Base-by-base conservation (phyloP, 2,888 invertebrate species). In the Cheilosia vernalis region DNA sequence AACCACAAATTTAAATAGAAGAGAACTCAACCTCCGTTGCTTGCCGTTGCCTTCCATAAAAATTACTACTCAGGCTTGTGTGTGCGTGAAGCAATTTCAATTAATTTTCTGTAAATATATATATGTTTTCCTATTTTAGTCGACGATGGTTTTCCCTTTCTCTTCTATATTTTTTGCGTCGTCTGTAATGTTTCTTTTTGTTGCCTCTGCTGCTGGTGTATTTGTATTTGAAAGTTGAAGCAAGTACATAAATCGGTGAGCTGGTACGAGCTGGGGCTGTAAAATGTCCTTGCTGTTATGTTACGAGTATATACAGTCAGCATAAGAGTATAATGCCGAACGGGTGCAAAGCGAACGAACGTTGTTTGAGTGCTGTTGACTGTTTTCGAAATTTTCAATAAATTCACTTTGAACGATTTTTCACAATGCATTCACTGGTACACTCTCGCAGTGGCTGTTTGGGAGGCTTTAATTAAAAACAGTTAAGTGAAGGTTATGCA, bases 11-110 rank as follows among this genome's bases (percentile, higher is more conserved):
- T 67, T 51, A 78, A 84, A 74, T 74, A 79, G 84, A 80, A 85
- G 64, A 61, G 2, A 30, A 9, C 4, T 13, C 13, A 37, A 84
- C 58, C 58, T 76, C 70, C 64, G 69, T 80, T 80, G 74, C 74
- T 58, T 80, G 80, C 58, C 53, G 60, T 10, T 33, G 33, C 37
- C 60, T 76, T 69, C 61, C 56, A 55, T 80, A 56, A 76, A 76
- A 85, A 67, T 55, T 13, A 56, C 60, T 76, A 61, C 66, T 66
- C 63, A 9, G 9, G 30, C 9, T 79, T 64, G 64, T 70, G 74
- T 80, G 70, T 76, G 74, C 80, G 85, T 85, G 76, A 66, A 76
- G 80, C 76, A 80, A 85, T 85, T 80, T 85, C 80, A 85, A 85
- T 85, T 85, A 85, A 85, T 76, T 85, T 80, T 85, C 80, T 60